phyloP scores from a whole-genome alignment of 2,113 vertebrate species.

The Cynocephalus volans region DNA sequence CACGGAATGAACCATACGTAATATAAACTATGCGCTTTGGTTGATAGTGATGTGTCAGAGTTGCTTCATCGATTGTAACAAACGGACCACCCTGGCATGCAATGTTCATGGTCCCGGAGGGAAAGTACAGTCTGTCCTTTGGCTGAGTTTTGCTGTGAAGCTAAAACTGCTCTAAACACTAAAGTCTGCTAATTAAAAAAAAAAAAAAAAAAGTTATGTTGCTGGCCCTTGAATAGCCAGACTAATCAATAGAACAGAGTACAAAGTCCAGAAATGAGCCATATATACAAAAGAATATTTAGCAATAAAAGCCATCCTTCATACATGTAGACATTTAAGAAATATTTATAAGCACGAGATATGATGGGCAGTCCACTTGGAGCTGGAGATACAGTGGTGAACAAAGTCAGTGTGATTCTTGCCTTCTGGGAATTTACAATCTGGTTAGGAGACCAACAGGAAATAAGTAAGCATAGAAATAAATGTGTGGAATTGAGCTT shows the following conservation, averaged over 20 bases:
- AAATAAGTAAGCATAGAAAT: neutral
- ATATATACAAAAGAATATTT: neutral
- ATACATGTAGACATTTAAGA: neutral
- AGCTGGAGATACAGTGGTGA: neutral
- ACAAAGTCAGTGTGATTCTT: neutral
- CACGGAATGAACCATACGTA: neutral
- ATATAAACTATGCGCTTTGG: neutral
- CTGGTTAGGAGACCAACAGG: neutral
- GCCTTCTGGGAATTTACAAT: neutral
- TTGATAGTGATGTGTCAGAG: neutral
- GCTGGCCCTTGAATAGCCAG: neutral
- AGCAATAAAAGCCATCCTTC: neutral
- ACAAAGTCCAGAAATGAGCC: neutral
- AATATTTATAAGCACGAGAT: neutral
- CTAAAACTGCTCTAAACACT: slow-evolving; percentile 13
- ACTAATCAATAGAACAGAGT: neutral
- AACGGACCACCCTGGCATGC: neutral
- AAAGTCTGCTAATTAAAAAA: neutral
- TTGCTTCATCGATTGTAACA: neutral
- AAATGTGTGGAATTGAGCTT: neutral
- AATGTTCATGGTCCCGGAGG: neutral
- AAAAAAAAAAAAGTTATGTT: neutral
- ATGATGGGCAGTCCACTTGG: neutral
- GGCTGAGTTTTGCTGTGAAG: slow-evolving; percentile 23
- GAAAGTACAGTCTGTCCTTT: neutral